Evolutionary conservation across 2,888 invertebrate genomes (phyloP).

Genomic region (Trypoxylon attenuatum): DNA sequence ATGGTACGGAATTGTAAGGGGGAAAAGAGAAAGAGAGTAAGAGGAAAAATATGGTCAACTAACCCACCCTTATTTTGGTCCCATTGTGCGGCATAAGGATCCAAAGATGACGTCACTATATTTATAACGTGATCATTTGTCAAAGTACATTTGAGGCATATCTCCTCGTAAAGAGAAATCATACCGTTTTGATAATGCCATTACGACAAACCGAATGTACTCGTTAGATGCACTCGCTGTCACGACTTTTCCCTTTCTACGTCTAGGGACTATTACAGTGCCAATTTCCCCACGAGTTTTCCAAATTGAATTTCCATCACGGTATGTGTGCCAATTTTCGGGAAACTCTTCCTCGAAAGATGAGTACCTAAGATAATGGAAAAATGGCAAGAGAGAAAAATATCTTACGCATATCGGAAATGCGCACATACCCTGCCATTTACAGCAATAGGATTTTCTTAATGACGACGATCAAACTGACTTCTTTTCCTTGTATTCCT

Average conservation of each 20-base stretch:
- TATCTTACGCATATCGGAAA: not conserved
- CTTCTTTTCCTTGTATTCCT: not conserved
- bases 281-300: not conserved
- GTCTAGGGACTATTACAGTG: not conserved
- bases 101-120: not conserved
- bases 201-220: not conserved
- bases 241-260: not conserved
- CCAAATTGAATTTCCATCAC: not conserved
- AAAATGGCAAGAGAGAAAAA: no score
- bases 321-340: no score
- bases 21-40: no score
- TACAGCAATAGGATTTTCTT: not conserved
- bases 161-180: not conserved
- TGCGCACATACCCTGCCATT: not conserved
- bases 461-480: not conserved
- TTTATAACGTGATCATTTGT: not conserved
- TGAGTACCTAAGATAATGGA: no score
- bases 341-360: no score
- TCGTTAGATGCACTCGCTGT: not conserved
- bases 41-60: no score
- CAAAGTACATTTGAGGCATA: not conserved
- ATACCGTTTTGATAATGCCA: not conserved
- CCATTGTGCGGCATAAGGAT: no score
- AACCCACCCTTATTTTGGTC: no score
- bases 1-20: no score